A percentile compares a stretch with the other conserved stretches of the same genome.
Conservation (phyloP, 2,888 invertebrate species). For the Hypercompe scribonia region DNA sequence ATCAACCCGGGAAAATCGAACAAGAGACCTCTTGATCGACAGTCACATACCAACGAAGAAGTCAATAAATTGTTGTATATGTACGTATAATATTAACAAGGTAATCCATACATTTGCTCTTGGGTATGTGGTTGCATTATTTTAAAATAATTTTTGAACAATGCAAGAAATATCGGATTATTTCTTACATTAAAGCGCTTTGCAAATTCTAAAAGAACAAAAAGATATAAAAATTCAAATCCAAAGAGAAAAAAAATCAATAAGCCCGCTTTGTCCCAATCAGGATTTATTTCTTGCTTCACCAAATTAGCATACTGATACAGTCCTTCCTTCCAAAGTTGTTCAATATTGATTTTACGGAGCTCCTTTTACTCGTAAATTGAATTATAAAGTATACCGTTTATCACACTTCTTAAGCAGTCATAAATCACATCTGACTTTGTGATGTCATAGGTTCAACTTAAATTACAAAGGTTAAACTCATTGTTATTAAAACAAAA, state of each 20-base stretch:
- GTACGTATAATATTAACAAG: too few relatives aligned
- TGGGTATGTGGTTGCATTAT: background rate
- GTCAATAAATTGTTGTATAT: too few relatives aligned
- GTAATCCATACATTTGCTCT: too few relatives aligned
- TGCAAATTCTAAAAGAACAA: background rate
- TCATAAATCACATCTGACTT: conserved; percentile 8
- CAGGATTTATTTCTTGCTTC: conserved; percentile 4
- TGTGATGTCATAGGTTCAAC: conserved; percentile 2
- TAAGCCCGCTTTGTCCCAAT: background rate
- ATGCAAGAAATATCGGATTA: background rate
- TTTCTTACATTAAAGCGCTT: background rate
- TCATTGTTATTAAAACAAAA: background rate
- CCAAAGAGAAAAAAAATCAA: conserved; percentile 5
- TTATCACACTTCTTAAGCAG: background rate
- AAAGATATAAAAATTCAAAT: background rate
- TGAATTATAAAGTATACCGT: conserved; percentile 1
- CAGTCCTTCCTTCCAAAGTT: background rate
- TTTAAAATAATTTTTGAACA: background rate
- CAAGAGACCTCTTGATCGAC: too few relatives aligned
- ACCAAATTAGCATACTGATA: conserved; percentile 2
- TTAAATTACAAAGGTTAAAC: background rate
- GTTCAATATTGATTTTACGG: background rate
- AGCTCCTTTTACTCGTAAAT: background rate
- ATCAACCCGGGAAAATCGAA: too few relatives aligned
- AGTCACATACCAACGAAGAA: too few relatives aligned